These are phyloP conservation scores for Caranx melampygus DNA, from an alignment of 2,113 vertebrate genomes.

Conservation along the genomic window DNA sequence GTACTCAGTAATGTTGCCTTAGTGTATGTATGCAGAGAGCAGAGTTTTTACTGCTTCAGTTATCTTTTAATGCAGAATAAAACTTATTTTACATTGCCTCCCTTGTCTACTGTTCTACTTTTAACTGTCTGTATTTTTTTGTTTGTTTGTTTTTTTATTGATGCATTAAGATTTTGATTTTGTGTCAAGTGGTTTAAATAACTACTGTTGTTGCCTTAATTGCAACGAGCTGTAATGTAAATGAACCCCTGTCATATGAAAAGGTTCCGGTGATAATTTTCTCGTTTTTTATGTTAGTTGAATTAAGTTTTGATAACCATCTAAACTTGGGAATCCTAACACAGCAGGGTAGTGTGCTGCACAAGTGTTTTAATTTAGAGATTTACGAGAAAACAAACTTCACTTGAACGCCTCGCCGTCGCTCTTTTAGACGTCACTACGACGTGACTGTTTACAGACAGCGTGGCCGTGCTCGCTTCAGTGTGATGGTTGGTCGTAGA, in stretches of 20 bases:
- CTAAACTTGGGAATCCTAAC: no score
- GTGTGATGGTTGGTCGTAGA: fast-evolving
- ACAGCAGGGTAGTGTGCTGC: no score
- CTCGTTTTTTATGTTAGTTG: no score
- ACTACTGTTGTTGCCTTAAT: no score
- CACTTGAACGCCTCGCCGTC: not conserved
- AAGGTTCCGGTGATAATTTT: no score
- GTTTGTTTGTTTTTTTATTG: not conserved
- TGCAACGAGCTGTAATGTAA: no score
- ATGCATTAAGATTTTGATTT: not conserved
- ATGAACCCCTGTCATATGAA: no score
- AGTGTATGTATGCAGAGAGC: constrained; percentile 41
- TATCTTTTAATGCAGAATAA: constrained; percentile 64
- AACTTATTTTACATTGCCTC: constrained; percentile 41
- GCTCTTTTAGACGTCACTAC: constrained; percentile 51
- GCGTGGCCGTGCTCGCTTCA: fast-evolving
- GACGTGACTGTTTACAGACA: constrained; percentile 17
- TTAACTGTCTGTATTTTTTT: not conserved
- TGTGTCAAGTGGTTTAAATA: not conserved
- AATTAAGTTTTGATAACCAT: no score
- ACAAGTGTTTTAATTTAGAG: not conserved
- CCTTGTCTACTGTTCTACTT: not conserved
- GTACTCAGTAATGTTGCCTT: constrained; percentile 38
- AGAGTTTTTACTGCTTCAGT: constrained; percentile 36
- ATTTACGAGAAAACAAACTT: not conserved